A percentile compares a stretch with the other conserved stretches of the same genome.
Conservation (phyloP, 2,113 vertebrate genomes). For the Felis chaus region DNA sequence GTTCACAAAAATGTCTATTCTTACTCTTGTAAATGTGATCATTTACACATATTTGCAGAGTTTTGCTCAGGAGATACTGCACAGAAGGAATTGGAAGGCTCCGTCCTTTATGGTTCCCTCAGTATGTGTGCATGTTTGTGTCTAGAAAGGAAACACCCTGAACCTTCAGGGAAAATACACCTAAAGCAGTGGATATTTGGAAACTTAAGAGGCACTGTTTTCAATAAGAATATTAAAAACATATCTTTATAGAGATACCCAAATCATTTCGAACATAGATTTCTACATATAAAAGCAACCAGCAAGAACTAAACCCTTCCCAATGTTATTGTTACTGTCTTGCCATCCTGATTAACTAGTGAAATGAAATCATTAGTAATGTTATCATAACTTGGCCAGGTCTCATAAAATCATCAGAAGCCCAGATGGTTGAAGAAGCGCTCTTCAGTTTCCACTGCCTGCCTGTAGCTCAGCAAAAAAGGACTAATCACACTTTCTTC, state of each 20-base stretch:
- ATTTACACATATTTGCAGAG: not conserved
- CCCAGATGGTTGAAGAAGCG: not conserved
- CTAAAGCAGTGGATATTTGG: not conserved
- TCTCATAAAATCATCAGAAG: not conserved
- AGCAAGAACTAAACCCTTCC: not conserved
- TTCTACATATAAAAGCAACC: not conserved
- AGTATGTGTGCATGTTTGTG: rapidly evolving
- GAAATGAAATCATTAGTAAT: not conserved
- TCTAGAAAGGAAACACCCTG: not conserved
- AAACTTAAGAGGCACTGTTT: not conserved
- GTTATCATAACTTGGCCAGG: not conserved
- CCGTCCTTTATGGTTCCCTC: not conserved
- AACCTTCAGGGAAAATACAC: not conserved
- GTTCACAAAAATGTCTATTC: not conserved
- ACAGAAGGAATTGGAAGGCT: not conserved
- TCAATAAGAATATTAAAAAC: not conserved
- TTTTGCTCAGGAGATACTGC: not conserved
- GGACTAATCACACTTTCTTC: not conserved
- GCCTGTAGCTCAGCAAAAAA: not conserved
- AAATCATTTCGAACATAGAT: not conserved
- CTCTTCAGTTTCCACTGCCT: not conserved
- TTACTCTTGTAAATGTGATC: not conserved
- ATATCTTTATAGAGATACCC: not conserved
- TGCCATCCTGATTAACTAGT: not conserved
- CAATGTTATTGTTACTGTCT: not conserved